Evolutionary conservation across 23 tunicate genomes (phyloP), one percentile per base, ranked within the genome.

Genomic region (Phallusia fumigata): DNA sequence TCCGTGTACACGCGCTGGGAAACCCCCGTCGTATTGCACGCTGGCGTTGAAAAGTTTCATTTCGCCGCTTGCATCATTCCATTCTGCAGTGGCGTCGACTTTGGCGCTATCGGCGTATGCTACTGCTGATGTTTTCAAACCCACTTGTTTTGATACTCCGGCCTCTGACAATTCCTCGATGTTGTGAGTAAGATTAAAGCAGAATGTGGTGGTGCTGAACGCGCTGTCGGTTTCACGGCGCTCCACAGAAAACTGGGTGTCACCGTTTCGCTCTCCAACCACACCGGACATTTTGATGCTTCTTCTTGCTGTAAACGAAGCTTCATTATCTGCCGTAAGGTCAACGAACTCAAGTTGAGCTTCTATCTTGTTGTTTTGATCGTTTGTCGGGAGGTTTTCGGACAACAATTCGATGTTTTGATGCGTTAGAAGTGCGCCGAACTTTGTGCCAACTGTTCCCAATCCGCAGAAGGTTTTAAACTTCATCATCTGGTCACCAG

Each of bases 51-150:
- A 13, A 19, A 34, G 32, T 44, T 77, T 44, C n/a, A 22, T 21
- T 26, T 40, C 32, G 28, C 58, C 58, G 2, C 22, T 45, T 30
- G 30, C 32, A 22, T 44, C 31, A 21, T 1, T 44, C 81, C 81
- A 77, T 3, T 32, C 34, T 1, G 19, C 33, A 1, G 32, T 6
- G 58, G 32, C 26, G 31, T 35, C 58, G 6, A 77, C 53, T 40
- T 77, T 77, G 22, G 81, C 81, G 19, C 81, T 77, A 30, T 77
- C 81, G 22, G 81, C 30, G 31, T 77, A 77, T 35, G 81, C 10
- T 18, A 77, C 53, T 31, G 81, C 19, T 19, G 58, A 40, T 19
- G 58, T 40, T 26, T 45, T 30, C 33, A 77, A 6, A 19, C n/a
- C 10, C 30, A 74, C 35, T 30, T 31, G 26, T 33, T 74, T 74